Percentiles rank a stretch among this genome's conserved stretches.
phyloP scores from a whole-genome alignment of 2,888 invertebrate genomes.

The Tiliacea aurago region DNA sequence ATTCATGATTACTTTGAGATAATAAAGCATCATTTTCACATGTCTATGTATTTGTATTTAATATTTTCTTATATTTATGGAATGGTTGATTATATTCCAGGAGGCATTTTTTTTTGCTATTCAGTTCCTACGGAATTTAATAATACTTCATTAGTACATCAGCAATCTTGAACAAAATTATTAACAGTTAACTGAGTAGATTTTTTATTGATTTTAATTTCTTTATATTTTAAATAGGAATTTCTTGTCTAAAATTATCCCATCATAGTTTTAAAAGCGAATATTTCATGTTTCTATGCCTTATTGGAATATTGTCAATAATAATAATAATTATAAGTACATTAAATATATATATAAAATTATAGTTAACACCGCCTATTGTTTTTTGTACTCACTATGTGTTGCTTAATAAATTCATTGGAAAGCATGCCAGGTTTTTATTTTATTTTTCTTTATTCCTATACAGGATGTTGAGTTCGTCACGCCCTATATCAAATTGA shows the following conservation, averaged over 20 bases:
- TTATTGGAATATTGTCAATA: constrained; percentile 44
- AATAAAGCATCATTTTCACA: constrained; percentile 36
- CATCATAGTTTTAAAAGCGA: background rate
- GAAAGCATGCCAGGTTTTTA: constrained; percentile 61
- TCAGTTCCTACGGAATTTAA: background rate
- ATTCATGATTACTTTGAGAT: constrained; percentile 20
- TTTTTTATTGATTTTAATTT: background rate
- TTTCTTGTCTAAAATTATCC: background rate
- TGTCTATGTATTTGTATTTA: constrained; percentile 42
- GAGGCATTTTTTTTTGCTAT: background rate
- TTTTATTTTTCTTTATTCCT: constrained; percentile 28
- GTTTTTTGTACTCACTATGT: constrained; percentile 70
- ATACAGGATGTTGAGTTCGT: background rate
- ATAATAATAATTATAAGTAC: constrained; percentile 15
- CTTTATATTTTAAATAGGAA: background rate
- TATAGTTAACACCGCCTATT: constrained; percentile 66
- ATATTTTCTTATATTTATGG: constrained; percentile 40
- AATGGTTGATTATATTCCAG: constrained; percentile 50
- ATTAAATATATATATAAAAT: constrained; percentile 46
- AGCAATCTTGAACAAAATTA: too few species aligned
- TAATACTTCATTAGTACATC: background rate
- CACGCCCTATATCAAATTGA: background rate
- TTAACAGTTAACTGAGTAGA: background rate
- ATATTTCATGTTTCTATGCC: background rate
- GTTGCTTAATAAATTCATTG: constrained; percentile 74